phyloP scores from a whole-genome alignment of 2,797 vertebrate genomes.

The Valencia hispanica region DNA sequence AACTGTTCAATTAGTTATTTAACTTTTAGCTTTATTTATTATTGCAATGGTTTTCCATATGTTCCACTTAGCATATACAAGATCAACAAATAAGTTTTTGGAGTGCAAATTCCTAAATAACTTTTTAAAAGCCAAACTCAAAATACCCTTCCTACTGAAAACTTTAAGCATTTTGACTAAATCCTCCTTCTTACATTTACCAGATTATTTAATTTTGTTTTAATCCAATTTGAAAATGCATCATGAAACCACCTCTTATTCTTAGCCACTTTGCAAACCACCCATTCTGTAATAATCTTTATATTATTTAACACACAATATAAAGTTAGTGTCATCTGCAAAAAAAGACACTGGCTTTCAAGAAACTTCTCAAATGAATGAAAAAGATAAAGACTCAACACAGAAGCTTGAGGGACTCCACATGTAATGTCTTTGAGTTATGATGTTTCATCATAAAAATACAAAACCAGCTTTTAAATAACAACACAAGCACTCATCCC shows the following conservation, averaged over 20 bases:
- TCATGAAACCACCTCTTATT: background rate
- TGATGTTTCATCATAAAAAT: background rate
- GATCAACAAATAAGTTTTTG: background rate
- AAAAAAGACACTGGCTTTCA: background rate
- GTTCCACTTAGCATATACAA: background rate
- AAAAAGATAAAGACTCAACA: background rate
- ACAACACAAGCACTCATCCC: background rate
- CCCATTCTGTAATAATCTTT: background rate
- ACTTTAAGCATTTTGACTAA: background rate
- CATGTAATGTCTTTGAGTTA: background rate
- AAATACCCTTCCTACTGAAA: background rate
- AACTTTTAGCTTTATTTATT: background rate
- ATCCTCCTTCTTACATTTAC: background rate
- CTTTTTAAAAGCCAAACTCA: background rate
- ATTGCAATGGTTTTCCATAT: background rate
- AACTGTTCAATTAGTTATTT: background rate
- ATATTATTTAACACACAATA: background rate
- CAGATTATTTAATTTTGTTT: background rate
- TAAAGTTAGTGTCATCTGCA: background rate
- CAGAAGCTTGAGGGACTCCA: background rate
- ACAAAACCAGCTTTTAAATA: background rate
- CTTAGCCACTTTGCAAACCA: background rate
- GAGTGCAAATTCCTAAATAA: background rate
- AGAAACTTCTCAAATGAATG: background rate
- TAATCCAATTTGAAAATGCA: background rate